Evolutionary conservation across 2,113 vertebrate genomes (phyloP).

Genomic region (Hucho hucho): DNA sequence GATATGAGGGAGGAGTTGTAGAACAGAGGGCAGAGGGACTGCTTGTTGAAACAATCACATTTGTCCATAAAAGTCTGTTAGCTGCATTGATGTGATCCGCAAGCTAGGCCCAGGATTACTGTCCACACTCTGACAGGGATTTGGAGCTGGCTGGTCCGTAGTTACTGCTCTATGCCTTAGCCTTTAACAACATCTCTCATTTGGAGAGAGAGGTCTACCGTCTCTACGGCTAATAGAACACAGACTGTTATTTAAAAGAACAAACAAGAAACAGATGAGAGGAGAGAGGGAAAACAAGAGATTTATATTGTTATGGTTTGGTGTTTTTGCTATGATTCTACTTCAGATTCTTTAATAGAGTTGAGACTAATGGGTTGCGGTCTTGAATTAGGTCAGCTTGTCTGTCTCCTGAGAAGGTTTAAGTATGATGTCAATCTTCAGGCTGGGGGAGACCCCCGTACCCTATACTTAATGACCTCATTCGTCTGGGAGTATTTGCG

Average conservation of each 20-base stretch:
- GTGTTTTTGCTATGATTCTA: not conserved
- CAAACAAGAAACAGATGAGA: no score
- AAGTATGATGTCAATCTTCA: not conserved
- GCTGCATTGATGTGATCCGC: constrained; percentile 27
- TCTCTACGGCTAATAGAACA: no score
- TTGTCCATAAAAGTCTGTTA: constrained; percentile 49
- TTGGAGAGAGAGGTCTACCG: constrained; percentile 21
- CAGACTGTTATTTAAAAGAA: no score
- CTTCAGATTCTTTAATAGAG: not conserved
- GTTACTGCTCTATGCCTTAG: constrained; percentile 21
- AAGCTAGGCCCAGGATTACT: constrained; percentile 50
- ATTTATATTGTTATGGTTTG: not conserved
- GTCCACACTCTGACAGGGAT: constrained; percentile 42
- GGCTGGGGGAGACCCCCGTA: constrained; percentile 3
- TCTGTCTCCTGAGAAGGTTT: not conserved
- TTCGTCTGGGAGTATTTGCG: constrained; percentile 25
- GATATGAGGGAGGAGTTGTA: constrained; percentile 5
- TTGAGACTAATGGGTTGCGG: not conserved
- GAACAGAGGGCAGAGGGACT: constrained; percentile 20
- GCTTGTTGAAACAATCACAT: constrained; percentile 55
- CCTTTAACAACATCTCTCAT: constrained; percentile 46
- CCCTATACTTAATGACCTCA: constrained; percentile 30
- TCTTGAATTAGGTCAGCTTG: not conserved
- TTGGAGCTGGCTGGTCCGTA: constrained; percentile 35
- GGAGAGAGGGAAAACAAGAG: no score